These are phyloP conservation scores for Myrmecophaga tridactyla DNA, from an alignment of 2,113 vertebrate genomes.

Conservation along the genomic window DNA sequence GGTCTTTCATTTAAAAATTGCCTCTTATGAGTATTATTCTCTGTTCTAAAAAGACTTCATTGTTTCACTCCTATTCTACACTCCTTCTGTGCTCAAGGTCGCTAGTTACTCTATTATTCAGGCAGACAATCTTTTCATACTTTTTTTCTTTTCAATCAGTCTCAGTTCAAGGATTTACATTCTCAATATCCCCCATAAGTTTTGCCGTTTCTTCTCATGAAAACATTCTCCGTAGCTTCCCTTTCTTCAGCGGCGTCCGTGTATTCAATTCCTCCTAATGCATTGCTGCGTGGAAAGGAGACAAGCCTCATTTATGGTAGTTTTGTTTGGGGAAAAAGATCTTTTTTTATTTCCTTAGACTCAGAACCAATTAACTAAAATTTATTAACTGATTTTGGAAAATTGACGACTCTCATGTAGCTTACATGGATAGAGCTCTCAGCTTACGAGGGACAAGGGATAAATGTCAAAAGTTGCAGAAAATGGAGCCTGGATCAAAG, in stretches of 20 bases:
- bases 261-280: constrained; percentile 75
- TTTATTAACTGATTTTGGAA: constrained; percentile 65
- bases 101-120: constrained; percentile 84
- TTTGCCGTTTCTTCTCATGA: constrained; percentile 85
- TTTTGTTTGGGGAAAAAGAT: constrained; percentile 71
- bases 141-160: constrained; percentile 72
- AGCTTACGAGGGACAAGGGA: background rate
- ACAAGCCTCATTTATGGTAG: constrained; percentile 70
- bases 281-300: constrained; percentile 62
- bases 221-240: constrained; percentile 80
- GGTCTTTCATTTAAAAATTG: constrained; percentile 77
- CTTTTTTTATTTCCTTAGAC: constrained; percentile 67
- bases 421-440: background rate
- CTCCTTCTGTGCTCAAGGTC: constrained; percentile 85
- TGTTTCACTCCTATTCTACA: constrained; percentile 84
- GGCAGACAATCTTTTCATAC: constrained; percentile 79
- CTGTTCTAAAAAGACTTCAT: constrained; percentile 81
- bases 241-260: constrained; percentile 72
- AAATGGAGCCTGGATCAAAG: background rate
- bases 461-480: background rate
- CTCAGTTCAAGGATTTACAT: constrained; percentile 85
- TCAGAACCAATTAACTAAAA: constrained; percentile 67
- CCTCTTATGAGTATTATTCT: constrained; percentile 84
- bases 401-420: constrained; percentile 54
- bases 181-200: constrained; percentile 77